Conservation (phyloP, 2,888 invertebrate species). For the Cheilosia soror region DNA sequence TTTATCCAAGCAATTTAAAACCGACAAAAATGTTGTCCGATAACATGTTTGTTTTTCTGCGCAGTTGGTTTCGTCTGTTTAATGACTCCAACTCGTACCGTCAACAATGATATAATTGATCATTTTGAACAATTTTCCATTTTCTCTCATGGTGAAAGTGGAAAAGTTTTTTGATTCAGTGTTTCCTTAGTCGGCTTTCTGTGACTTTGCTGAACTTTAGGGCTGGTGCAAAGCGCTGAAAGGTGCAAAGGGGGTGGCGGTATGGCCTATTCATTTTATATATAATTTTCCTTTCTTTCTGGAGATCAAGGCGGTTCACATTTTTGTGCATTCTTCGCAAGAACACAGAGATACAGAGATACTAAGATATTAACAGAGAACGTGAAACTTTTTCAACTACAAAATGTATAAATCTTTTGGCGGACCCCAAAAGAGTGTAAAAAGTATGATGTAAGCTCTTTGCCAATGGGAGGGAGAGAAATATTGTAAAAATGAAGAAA, state of each 20-base stretch:
- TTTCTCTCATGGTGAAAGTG: slow-evolving; percentile 32
- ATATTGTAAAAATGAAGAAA: slow-evolving; percentile 63
- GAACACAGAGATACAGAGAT: slow-evolving; percentile 10
- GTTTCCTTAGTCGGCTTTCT: slow-evolving; percentile 31
- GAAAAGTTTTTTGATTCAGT: slow-evolving; percentile 67
- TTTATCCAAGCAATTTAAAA: slow-evolving; percentile 56
- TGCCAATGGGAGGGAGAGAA: background rate
- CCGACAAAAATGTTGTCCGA: slow-evolving; percentile 53
- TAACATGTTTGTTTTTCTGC: slow-evolving; percentile 28
- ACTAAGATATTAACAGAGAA: background rate
- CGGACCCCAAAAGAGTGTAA: slow-evolving; percentile 33
- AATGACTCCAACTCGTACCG: slow-evolving; percentile 65
- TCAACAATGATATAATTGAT: slow-evolving; percentile 69
- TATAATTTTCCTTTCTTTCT: slow-evolving; percentile 25
- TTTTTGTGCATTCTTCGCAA: slow-evolving; percentile 56
- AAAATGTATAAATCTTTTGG: slow-evolving; percentile 63
- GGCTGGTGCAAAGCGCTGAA: slow-evolving; percentile 19
- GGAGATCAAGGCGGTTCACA: slow-evolving; percentile 23
- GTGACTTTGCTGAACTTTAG: slow-evolving; percentile 50
- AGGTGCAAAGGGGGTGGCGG: background rate
- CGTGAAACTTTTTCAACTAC: slow-evolving; percentile 65
- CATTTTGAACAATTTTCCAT: slow-evolving; percentile 50
- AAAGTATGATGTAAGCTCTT: slow-evolving; percentile 62
- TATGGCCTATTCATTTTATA: slow-evolving; percentile 46
- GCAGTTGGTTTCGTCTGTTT: slow-evolving; percentile 25